Base-by-base conservation (phyloP, 2,888 invertebrate genomes). In the Lydus trimaculatus region DNA sequence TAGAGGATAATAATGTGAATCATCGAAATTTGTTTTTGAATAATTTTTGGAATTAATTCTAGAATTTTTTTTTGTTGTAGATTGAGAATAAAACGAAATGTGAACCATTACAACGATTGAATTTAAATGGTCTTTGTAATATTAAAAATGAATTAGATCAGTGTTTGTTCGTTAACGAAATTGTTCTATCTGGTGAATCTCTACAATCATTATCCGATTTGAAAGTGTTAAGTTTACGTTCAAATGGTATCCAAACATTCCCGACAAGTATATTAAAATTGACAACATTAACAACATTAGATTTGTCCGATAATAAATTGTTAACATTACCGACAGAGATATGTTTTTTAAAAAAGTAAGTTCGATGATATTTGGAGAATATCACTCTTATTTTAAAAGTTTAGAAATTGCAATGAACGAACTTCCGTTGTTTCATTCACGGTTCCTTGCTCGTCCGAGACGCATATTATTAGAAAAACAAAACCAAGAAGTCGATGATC, bases 221-320 rank as follows among this genome's bases (percentile, higher is more conserved):
- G 64, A 81, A 84, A 75, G 77, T 82, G 60, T 80, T 86, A 66
- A 85, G 84, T 73, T 78, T 87, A 62, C 82, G 87, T 70, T 84
- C 85, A 69, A 92, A 92, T 81, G 87, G 87, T 20, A 87, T 93
- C 63, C 85, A 87, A 62, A 82, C 86, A 33, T 84, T 92, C 70
- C 92, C 93, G 0, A 81, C 84, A 28, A 90, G 90, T 76, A 84
- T 91, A 65, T 86, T 91, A 79, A 86, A 88, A 64, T 84, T 92
- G 69, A 85, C 85, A n/a, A 86, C 88, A 1, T 84, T 93, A 71
- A 89, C 89, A 48, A 88, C 88, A 67, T 87, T 93, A 66, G 91
- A 93, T 82, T 84, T 93, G 72, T 90, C 91, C 61, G 89, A 91
- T 79, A 93, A 93, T 81, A 87, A 87, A 74, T 87, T 93, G 74